A percentile compares a stretch with the other conserved stretches of the same genome.
Conservation (phyloP, 2,113 vertebrate genomes). For the Monarcha castaneiventris region DNA sequence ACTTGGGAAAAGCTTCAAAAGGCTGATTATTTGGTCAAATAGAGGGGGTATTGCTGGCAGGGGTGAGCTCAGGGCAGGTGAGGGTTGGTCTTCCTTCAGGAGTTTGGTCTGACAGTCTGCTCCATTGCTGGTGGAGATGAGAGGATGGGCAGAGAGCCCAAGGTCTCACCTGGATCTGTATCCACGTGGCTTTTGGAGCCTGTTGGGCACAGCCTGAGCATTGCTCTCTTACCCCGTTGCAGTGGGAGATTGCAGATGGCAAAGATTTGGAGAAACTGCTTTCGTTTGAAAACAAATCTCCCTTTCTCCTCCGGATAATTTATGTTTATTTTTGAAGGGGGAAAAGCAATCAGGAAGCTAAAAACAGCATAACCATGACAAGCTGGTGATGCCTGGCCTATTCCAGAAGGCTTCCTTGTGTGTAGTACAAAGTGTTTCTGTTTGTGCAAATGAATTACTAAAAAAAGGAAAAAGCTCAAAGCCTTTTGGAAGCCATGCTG, state of each 20-base stretch:
- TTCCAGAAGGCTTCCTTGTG: background rate
- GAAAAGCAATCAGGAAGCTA: background rate
- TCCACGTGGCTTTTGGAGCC: background rate
- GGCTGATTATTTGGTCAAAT: fast-evolving
- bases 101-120: background rate
- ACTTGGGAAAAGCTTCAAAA: background rate
- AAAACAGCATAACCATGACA: background rate
- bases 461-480: background rate
- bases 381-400: background rate
- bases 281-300: background rate
- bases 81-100: background rate
- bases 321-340: background rate
- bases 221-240: background rate
- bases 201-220: background rate
- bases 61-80: background rate
- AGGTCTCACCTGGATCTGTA: fast-evolving
- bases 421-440: background rate
- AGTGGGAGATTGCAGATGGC: background rate
- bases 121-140: background rate
- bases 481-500: background rate
- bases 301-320: background rate
- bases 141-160: background rate
- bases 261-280: background rate
- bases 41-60: background rate
- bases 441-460: background rate